Conservation (phyloP, 1,140 invertebrate genomes). For the Palaemon carinicauda region DNA sequence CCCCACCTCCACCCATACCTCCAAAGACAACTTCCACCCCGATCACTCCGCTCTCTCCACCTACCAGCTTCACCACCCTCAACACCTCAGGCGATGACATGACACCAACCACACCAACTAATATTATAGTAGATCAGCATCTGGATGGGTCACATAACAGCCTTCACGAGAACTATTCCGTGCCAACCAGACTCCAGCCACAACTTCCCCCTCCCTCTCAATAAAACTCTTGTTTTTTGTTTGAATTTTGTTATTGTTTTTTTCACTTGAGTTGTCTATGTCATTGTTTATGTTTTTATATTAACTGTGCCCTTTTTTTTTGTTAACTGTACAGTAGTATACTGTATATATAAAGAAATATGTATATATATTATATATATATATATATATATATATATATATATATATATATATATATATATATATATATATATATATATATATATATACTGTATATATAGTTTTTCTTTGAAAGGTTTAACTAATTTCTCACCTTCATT, state of each 20-base stretch:
- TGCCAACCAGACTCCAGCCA: slow-evolving; percentile 49
- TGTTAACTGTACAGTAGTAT: no score
- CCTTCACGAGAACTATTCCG: slow-evolving; percentile 54
- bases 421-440: no score
- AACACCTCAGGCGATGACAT: slow-evolving; percentile 51
- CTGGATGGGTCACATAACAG: slow-evolving; percentile 22
- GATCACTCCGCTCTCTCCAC: slow-evolving; percentile 56
- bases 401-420: no score
- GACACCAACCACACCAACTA: slow-evolving; percentile 55
- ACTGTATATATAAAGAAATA: no score
- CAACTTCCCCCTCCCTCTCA: slow-evolving; percentile 44
- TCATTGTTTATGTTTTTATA: no score
- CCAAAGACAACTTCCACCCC: slow-evolving; percentile 60
- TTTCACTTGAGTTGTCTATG: no score
- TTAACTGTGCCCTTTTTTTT: no score
- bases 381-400: no score
- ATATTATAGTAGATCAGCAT: slow-evolving; percentile 14
- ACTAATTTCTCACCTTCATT: no score
- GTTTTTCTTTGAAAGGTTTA: no score
- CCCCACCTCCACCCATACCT: slow-evolving; percentile 62
- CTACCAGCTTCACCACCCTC: slow-evolving; percentile 41
- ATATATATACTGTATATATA: no score
- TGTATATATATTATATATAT: no score
- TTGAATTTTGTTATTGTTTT: not conserved
- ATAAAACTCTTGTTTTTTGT: not conserved